Conservation (phyloP, 2,797 vertebrate species). For the Anas bernieri region DNA sequence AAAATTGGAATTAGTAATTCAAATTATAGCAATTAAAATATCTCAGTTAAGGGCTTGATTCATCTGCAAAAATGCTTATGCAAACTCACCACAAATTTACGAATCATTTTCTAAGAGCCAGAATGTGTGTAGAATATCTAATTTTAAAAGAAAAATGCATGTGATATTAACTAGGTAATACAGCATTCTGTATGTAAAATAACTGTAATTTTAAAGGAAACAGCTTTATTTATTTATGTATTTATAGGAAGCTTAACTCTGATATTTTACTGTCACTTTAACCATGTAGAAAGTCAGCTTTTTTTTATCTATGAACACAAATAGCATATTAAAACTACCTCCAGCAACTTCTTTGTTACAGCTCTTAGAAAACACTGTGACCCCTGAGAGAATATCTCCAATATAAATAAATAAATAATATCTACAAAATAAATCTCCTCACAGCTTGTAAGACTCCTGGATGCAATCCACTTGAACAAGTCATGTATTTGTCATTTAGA, state of each 20-base stretch:
- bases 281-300: neutral
- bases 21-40: conserved; percentile 80
- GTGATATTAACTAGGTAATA: neutral
- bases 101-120: conserved; percentile 22
- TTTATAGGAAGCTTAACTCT: neutral
- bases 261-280: neutral
- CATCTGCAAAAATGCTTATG: conserved; percentile 62
- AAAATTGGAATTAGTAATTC: conserved; percentile 79
- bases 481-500: neutral
- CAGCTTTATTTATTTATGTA: neutral
- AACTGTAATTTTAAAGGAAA: neutral
- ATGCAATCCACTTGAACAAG: neutral
- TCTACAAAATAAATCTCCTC: accelerated
- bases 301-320: neutral
- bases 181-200: neutral
- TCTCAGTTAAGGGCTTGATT: conserved; percentile 59
- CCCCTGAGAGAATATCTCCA: neutral
- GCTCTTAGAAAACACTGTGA: neutral
- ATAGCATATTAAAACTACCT: neutral
- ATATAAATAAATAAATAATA: neutral
- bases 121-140: conserved; percentile 29
- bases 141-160: conserved; percentile 1
- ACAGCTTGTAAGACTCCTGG: neutral
- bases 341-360: neutral
- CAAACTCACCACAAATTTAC: conserved; percentile 58